These are phyloP conservation scores for Acanthococcus lagerstroemiae DNA, from an alignment of 2,888 invertebrate species.

Conservation along the genomic window DNA sequence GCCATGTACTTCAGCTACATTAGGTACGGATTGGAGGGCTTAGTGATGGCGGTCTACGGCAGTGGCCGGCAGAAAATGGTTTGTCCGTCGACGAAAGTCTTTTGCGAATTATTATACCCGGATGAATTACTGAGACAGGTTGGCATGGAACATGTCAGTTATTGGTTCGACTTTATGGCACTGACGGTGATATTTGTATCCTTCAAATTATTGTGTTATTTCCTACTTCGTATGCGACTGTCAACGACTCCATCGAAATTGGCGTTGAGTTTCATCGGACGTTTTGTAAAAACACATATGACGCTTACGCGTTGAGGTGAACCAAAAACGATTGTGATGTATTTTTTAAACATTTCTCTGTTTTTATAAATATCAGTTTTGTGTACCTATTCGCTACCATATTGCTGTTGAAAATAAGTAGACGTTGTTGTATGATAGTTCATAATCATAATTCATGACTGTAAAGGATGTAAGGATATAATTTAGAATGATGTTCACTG, in stretches of 20 bases:
- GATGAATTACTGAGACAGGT: slow-evolving; percentile 36
- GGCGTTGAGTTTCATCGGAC: slow-evolving; percentile 58
- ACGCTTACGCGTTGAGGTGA: slow-evolving; percentile 35
- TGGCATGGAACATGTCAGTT: slow-evolving; percentile 56
- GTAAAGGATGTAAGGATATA: no score
- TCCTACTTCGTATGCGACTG: slow-evolving; percentile 60
- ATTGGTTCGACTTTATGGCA: slow-evolving; percentile 56
- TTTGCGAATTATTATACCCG: slow-evolving; percentile 41
- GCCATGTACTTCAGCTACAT: slow-evolving; percentile 79
- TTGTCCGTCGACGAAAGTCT: slow-evolving; percentile 55
- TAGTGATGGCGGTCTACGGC: slow-evolving; percentile 85
- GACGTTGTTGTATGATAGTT: no score
- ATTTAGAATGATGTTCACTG: no score
- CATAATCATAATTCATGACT: no score
- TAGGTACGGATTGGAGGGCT: slow-evolving; percentile 82
- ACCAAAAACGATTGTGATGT: no score
- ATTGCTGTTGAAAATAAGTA: no score
- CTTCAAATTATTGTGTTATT: slow-evolving; percentile 58
- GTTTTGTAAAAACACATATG: slow-evolving; percentile 53
- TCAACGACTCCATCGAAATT: slow-evolving; percentile 61
- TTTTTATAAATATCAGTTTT: no score
- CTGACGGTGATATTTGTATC: slow-evolving; percentile 52
- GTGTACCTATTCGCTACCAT: no score
- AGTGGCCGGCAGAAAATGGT: slow-evolving; percentile 68
- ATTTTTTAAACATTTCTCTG: no score